Percentiles rank a stretch among this genome's conserved stretches.
Evolutionary conservation across 2,888 invertebrate species (phyloP).

Genomic region (Ommatoiulus sabulosus): DNA sequence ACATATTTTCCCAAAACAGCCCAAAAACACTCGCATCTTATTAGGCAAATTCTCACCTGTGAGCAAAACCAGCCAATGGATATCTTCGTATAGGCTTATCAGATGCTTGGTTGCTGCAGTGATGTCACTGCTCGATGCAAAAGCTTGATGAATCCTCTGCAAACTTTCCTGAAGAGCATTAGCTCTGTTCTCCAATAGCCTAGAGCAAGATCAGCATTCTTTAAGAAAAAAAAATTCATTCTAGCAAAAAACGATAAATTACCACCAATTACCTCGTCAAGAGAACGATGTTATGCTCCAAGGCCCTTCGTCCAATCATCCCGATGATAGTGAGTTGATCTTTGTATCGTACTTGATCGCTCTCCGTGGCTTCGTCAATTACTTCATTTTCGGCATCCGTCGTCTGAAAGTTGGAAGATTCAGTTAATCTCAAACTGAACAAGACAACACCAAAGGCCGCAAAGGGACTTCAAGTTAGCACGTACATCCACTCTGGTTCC

Average conservation of each 20-base stretch:
- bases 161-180: constrained; percentile 71
- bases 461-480: constrained; percentile 51
- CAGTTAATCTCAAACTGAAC: not conserved
- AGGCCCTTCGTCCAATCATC: constrained; percentile 69
- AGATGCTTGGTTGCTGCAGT: constrained; percentile 68
- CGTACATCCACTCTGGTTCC: constrained; percentile 75
- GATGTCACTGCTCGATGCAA: constrained; percentile 62
- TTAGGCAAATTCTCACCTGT: constrained; percentile 65
- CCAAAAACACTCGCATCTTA: no score
- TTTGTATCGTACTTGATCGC: constrained; percentile 75
- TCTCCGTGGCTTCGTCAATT: constrained; percentile 76
- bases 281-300: constrained; percentile 65
- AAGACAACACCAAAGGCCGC: not conserved
- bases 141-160: constrained; percentile 66
- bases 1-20: not conserved
- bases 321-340: constrained; percentile 83
- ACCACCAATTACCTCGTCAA: constrained; percentile 65
- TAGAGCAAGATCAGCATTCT: constrained; percentile 63
- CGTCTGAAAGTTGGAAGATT: not conserved
- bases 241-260: not conserved
- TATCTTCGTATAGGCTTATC: constrained; percentile 82
- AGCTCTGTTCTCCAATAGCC: constrained; percentile 76
- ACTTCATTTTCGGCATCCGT: constrained; percentile 69
- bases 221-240: not conserved
- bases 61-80: constrained; percentile 89